phyloP scores from a whole-genome alignment of 2,888 invertebrate genomes.

The Sericinus montela region DNA sequence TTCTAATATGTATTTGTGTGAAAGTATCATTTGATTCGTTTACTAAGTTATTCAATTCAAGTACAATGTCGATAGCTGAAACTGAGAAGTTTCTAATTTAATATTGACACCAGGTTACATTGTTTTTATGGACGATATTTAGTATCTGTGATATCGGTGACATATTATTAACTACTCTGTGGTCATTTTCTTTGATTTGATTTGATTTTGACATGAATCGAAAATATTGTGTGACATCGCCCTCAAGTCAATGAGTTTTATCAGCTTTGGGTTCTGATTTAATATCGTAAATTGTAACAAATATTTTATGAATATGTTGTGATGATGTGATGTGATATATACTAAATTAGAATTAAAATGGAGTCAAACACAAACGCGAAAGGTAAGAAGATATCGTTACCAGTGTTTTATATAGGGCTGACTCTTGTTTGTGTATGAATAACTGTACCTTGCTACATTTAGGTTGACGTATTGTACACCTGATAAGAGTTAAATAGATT shows the following conservation, averaged over 20 bases:
- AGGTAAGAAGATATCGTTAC: conserved; percentile 62
- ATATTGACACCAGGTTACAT: too few species aligned
- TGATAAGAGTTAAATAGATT: too few species aligned
- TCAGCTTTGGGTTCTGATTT: conserved; percentile 22
- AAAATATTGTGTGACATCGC: conserved; percentile 41
- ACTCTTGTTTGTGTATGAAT: conserved; percentile 69
- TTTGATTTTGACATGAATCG: conserved; percentile 24
- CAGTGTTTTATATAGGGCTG: conserved; percentile 31
- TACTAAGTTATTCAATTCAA: too few species aligned
- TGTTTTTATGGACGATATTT: too few species aligned
- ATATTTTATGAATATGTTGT: conserved; percentile 30
- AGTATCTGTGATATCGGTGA: too few species aligned
- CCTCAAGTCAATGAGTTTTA: conserved; percentile 37
- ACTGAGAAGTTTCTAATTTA: too few species aligned
- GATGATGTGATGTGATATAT: conserved; percentile 63
- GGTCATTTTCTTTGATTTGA: conserved; percentile 11
- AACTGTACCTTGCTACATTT: conserved; percentile 67
- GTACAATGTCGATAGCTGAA: too few species aligned
- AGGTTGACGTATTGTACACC: conserved; percentile 47
- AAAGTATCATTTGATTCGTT: too few species aligned
- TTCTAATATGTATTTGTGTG: too few species aligned
- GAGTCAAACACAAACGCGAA: conserved; percentile 70
- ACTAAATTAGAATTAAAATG: conserved; percentile 52
- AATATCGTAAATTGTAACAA: conserved; percentile 1
- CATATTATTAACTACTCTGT: too few species aligned